Conservation (phyloP, 1,140 invertebrate genomes). For the Drosophila kanapiae region DNA sequence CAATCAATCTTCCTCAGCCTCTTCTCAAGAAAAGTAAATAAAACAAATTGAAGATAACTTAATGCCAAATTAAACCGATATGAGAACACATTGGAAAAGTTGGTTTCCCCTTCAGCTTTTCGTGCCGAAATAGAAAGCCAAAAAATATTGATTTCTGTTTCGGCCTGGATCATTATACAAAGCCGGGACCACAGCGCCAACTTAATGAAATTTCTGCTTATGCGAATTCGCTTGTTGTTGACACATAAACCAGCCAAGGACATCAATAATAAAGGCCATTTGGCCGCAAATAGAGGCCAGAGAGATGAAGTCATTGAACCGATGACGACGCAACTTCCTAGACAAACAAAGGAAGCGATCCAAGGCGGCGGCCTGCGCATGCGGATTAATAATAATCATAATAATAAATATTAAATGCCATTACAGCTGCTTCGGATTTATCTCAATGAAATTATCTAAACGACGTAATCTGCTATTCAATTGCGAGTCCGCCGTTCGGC, state of each 20-base stretch:
- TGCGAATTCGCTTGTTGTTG: slow-evolving; percentile 80
- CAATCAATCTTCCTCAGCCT: slow-evolving; percentile 30
- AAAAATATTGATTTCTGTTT: slow-evolving; percentile 39
- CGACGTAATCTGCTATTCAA: slow-evolving; percentile 78
- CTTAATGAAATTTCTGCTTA: slow-evolving; percentile 84
- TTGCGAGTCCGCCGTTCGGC: slow-evolving; percentile 52
- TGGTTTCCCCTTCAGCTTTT: not conserved
- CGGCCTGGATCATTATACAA: slow-evolving; percentile 45
- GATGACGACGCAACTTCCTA: slow-evolving; percentile 41
- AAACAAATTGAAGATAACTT: slow-evolving; percentile 25
- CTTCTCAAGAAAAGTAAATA: not conserved
- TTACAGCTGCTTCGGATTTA: slow-evolving; percentile 72
- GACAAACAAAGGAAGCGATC: slow-evolving; percentile 31
- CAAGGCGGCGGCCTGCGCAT: slow-evolving; percentile 44
- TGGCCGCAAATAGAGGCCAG: slow-evolving; percentile 44
- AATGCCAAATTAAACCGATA: slow-evolving; percentile 36
- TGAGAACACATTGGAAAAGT: slow-evolving; percentile 34
- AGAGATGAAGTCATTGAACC: slow-evolving; percentile 73
- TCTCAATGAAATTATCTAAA: slow-evolving; percentile 77
- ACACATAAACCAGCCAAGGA: slow-evolving; percentile 78
- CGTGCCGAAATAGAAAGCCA: not conserved
- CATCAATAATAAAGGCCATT: slow-evolving; percentile 80
- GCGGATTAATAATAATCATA: slow-evolving; percentile 82
- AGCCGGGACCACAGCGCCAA: slow-evolving; percentile 47
- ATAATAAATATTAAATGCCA: slow-evolving; percentile 84